Percentiles rank a stretch among this genome's conserved stretches.
phyloP scores from a whole-genome alignment of 2,888 invertebrate genomes.

The Nezara viridula region DNA sequence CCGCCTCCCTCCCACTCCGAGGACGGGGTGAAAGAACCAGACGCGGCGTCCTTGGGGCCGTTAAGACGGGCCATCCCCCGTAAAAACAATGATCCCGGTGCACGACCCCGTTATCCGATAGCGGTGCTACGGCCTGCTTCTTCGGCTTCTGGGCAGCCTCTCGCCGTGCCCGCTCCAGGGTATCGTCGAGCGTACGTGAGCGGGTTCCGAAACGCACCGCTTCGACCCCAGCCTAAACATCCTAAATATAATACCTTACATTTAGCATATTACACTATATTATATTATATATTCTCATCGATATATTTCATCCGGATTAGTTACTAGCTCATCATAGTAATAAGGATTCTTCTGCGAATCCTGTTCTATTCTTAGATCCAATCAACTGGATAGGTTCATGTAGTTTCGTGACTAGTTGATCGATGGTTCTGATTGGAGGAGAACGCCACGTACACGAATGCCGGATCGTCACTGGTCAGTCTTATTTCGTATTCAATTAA shows the following conservation, averaged over 20 bases:
- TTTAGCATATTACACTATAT: not conserved
- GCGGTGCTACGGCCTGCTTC: constrained; percentile 20
- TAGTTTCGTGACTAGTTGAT: not conserved
- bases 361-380: not conserved
- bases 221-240: not conserved
- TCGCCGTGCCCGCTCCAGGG: not conserved
- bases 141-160: not conserved
- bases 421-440: not conserved
- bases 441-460: not conserved
- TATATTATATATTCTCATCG: not conserved
- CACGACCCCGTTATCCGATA: constrained; percentile 49
- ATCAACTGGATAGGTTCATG: not conserved
- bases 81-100: constrained; percentile 57
- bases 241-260: not conserved
- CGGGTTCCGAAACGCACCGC: not conserved
- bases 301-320: not conserved
- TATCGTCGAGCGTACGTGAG: not conserved
- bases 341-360: not conserved
- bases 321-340: not conserved
- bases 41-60: constrained; percentile 49
- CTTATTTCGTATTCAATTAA: not conserved
- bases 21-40: constrained; percentile 49
- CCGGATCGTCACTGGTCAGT: not conserved
- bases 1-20: not conserved
- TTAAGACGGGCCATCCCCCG: constrained; percentile 37